Evolutionary conservation across 2,113 vertebrate species (phyloP), one percentile per base, ranked within the genome.

Genomic region (Salminus brasiliensis): DNA sequence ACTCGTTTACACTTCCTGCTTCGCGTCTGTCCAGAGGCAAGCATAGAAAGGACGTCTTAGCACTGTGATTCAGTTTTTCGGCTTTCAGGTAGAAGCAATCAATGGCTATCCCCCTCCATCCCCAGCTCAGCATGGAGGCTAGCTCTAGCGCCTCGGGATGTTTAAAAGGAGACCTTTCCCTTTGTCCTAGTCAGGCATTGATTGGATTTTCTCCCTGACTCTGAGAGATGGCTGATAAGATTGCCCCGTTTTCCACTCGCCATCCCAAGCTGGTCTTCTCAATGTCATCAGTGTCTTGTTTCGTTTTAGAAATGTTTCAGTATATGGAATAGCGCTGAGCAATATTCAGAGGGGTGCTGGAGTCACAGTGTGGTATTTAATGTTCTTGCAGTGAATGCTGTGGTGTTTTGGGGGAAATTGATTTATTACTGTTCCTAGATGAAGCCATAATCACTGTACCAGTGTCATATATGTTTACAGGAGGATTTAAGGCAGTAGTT

Each of bases 191-290:
- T 65, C 45, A 55, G 43, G 0, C 59, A 41, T 72, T 59, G 60
- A 80, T 80, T 74, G 23, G 78, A 74, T 80, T 74, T 53, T 12
- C 62, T 45, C 41, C 12, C 62, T 47, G 32, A 43, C 11, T 18
- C 27, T 68, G 16, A 36, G 68, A 63, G 68, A 49, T 72, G 27
- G 52, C 21, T 34, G 43, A 78, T 71, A 62, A 72, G 67, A 29
- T 72, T 57, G 47, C 47, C 47, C n/a, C 21, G 21, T 72, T 72
- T 63, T 36, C 41, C 1, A 2, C 36, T 53, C 21, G 32, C 41
- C 13, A 13, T 52, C 13, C 60, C 16, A 16, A 13, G 11, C 3
- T 30, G 57, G 27, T 8, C n/a, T 30, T 32, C 60, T 63, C 10
- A 34, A 18, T 32, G 29, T 32, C 18, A 6, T 63, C 10, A 34